Base-by-base conservation (phyloP, 1,140 invertebrate genomes). In the Lepidurus arcticus region DNA sequence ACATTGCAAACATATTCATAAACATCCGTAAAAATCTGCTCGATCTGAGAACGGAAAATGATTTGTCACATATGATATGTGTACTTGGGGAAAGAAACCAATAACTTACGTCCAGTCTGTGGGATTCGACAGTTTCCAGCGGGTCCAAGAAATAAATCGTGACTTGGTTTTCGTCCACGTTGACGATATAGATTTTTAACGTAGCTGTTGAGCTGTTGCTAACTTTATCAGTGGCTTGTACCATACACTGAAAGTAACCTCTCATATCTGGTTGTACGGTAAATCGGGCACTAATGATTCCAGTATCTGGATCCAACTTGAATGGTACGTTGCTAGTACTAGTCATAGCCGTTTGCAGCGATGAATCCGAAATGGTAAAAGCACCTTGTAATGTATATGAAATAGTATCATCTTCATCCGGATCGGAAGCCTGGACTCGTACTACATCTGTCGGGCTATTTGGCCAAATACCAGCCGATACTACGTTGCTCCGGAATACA, bases 1-100 rank as follows among this genome's bases (percentile, higher is more conserved):
- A 76, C 47, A 45, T 76, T 76, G 43, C 75, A 76, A 16, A 1
- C 44, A 43, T 76, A 76, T 13, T 76, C 44, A 47, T 76, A 76
- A 43, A 76, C 34, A n/a, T 44, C 26, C 16, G 75, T 42, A 21
- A 76, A 76, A 21, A 45, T 76, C 16, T 76, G 21, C 43, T 44
- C 75, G 10, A 76, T 76, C 75, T 76, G 34, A 1, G 53, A 24
- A 34, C 2, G 13, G 6, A 45, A 34, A 10, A 75, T 24, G 10
- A 44, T 76, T 44, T 42, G 47, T 34, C 13, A 10, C 42, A 16
- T 21, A 16, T 21, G 16, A 42, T 1, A 76, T 24, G 43, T 11
- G 44, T 21, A 16, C 16, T 76, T 16, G 10, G 16, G 21, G 24
- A 11, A 11, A 76, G 13, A 9, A 6, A 10, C 42, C 4, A 44